These are phyloP conservation scores for Zaprionus obscuricornis DNA, from an alignment of 2,888 invertebrate species.

Conservation along the genomic window DNA sequence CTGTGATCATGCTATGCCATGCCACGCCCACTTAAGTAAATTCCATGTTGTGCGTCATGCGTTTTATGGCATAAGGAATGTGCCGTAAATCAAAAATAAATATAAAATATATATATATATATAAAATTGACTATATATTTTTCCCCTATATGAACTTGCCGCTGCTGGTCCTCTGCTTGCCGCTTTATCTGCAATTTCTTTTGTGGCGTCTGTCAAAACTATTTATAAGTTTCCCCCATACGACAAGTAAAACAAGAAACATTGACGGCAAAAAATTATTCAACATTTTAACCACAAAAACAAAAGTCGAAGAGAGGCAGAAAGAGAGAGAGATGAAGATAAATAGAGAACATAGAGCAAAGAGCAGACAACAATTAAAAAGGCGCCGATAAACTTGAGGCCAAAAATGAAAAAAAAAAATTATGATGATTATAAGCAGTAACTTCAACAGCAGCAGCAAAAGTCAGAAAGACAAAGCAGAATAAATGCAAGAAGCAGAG, in stretches of 20 bases:
- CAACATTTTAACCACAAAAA: too few species aligned
- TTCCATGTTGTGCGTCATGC: constrained; percentile 39
- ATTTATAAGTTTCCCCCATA: constrained; percentile 29
- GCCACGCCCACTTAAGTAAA: constrained; percentile 16
- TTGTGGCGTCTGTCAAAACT: constrained; percentile 30
- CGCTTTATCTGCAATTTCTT: constrained; percentile 44
- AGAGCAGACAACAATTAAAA: constrained; percentile 47
- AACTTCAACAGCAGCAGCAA: too few species aligned
- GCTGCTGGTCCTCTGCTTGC: too few species aligned
- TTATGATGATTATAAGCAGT: constrained; percentile 37
- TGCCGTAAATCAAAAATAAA: constrained; percentile 41
- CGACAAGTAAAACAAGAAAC: constrained; percentile 6
- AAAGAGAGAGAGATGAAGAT: constrained; percentile 5
- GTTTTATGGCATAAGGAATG: constrained; percentile 31
- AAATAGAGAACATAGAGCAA: constrained; percentile 11
- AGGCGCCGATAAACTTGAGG: constrained; percentile 34
- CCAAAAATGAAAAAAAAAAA: constrained; percentile 27
- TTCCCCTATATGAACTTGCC: constrained; percentile 17
- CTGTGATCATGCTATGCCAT: too few species aligned
- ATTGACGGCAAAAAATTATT: too few species aligned
- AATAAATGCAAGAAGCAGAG: not conserved
- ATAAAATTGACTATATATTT: constrained; percentile 21
- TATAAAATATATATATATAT: constrained; percentile 13
- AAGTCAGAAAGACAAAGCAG: too few species aligned
- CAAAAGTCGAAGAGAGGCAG: not conserved